Conservation (phyloP, 2,797 vertebrate species). For the Melanogrammus aeglefinus region DNA sequence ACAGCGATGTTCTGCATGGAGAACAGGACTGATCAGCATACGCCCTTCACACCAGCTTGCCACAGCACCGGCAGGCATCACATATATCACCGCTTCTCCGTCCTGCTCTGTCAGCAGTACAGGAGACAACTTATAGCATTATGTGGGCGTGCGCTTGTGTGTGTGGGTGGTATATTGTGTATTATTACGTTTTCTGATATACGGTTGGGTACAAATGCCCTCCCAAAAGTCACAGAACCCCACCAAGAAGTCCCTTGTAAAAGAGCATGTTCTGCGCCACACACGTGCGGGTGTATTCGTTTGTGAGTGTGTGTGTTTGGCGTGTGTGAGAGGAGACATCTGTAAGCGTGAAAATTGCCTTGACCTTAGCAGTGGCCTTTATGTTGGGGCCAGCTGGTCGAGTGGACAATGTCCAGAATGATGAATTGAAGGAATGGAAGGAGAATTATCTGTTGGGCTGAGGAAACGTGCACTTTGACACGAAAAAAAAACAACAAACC, state of each 20-base stretch:
- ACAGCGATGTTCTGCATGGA: not conserved
- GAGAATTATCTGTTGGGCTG: slow-evolving; percentile 57
- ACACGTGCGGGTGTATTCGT: slow-evolving; percentile 4
- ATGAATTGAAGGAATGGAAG: slow-evolving; percentile 73
- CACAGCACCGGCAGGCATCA: not conserved
- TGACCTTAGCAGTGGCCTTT: slow-evolving; percentile 51
- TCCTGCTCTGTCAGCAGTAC: not conserved
- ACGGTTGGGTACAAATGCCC: not conserved
- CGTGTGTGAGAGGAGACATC: slow-evolving; percentile 16
- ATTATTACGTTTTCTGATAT: not conserved
- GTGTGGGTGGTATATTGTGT: not conserved
- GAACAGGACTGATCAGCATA: slow-evolving; percentile 2
- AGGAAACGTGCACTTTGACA: slow-evolving; percentile 44
- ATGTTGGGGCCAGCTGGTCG: slow-evolving; percentile 50
- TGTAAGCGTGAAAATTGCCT: slow-evolving; percentile 9
- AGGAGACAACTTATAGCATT: not conserved
- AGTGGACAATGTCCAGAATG: slow-evolving; percentile 61
- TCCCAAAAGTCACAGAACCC: not conserved
- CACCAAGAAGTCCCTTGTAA: slow-evolving; percentile 2
- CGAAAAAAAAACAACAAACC: slow-evolving; percentile 63
- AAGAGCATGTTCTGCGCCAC: not conserved
- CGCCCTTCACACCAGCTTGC: not conserved
- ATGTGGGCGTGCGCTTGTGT: not conserved
- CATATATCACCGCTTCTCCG: not conserved
- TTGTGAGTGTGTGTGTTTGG: slow-evolving; percentile 18